Evolutionary conservation across 1,140 invertebrate genomes (phyloP).

Genomic region (Centruroides vittatus): DNA sequence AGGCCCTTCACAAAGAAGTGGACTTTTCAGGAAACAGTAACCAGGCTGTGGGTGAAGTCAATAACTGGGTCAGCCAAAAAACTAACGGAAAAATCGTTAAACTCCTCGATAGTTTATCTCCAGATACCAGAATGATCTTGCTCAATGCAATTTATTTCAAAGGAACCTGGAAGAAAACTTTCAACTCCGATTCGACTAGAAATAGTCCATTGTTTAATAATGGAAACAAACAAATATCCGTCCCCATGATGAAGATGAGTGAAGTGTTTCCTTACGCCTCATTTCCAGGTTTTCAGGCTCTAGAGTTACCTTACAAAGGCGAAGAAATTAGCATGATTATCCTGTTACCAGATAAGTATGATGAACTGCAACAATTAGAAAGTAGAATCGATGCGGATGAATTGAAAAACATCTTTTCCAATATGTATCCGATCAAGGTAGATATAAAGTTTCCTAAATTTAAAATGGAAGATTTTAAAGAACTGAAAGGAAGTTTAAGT

Average conservation of each 20-base stretch:
- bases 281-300: background rate
- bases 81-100: slow-evolving; percentile 46
- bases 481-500: background rate
- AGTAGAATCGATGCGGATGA: slow-evolving; percentile 31
- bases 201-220: background rate
- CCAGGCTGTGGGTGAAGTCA: slow-evolving; percentile 28
- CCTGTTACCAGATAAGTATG: slow-evolving; percentile 22
- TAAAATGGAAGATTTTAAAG: slow-evolving; percentile 39
- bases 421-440: slow-evolving; percentile 28
- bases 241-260: background rate
- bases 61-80: slow-evolving; percentile 46
- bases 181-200: background rate
- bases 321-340: slow-evolving; percentile 24
- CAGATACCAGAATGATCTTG: slow-evolving; percentile 44
- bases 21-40: background rate
- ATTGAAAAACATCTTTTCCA: slow-evolving; percentile 23
- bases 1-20: background rate
- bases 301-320: slow-evolving; percentile 45
- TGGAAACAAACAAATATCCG: background rate
- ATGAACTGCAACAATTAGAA: slow-evolving; percentile 32
- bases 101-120: slow-evolving; percentile 36
- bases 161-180: slow-evolving; percentile 47
- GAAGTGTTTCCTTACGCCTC: background rate
- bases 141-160: slow-evolving; percentile 64
- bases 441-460: slow-evolving; percentile 57